Conservation (phyloP, 2,113 vertebrate genomes). For the Mobula birostris region DNA sequence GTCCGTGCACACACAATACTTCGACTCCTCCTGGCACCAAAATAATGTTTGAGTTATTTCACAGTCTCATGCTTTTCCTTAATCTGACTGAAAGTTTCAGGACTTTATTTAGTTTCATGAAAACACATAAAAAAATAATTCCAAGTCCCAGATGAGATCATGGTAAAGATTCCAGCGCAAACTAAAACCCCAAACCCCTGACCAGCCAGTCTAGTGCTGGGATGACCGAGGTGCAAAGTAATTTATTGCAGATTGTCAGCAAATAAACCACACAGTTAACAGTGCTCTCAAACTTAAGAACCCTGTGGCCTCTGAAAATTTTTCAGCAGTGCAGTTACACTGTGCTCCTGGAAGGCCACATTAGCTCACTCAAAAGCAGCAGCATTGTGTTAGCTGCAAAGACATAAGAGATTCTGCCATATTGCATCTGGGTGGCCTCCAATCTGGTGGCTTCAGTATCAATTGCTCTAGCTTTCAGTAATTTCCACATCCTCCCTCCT, state of each 20-base stretch:
- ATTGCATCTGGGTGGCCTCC: too few relatives aligned
- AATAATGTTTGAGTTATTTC: too few relatives aligned
- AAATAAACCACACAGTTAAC: constrained; percentile 7
- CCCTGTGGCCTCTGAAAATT: neutral
- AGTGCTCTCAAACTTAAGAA: neutral
- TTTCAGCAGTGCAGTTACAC: neutral
- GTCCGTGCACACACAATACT: too few relatives aligned
- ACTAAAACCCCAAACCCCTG: neutral
- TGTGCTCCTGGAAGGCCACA: neutral
- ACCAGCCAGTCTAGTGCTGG: neutral
- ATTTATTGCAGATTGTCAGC: neutral
- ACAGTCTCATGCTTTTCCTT: neutral
- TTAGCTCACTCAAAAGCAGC: too few relatives aligned
- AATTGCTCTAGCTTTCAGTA: too few relatives aligned
- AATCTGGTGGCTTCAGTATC: too few relatives aligned
- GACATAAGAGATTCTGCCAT: too few relatives aligned
- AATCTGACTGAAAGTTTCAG: neutral
- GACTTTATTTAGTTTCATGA: neutral
- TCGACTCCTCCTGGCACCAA: too few relatives aligned
- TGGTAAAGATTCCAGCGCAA: neutral
- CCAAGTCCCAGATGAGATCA: neutral
- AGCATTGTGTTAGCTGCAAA: too few relatives aligned
- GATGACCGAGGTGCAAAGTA: neutral
- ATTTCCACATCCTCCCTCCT: too few relatives aligned
- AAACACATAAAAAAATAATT: neutral